Evolutionary conservation across 35 echinoderm and acorn worm genomes (phyloP).

Genomic region (Amphiura filiformis): DNA sequence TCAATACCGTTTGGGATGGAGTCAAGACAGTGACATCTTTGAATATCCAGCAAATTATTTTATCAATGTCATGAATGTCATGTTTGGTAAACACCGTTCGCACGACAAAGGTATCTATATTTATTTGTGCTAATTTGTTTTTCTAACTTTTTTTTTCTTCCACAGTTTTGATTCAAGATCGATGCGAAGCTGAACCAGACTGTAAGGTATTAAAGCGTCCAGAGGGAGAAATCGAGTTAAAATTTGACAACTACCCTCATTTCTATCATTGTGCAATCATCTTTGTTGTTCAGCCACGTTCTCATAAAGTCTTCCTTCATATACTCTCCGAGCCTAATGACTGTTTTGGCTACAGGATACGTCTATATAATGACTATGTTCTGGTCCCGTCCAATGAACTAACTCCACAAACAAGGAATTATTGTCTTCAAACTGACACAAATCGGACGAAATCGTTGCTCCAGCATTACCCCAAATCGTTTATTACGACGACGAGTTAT

Average conservation of each 20-base stretch:
- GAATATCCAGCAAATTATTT: too few relatives aligned
- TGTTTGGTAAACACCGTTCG: too few relatives aligned
- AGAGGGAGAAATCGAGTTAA: background rate
- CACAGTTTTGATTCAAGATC: background rate
- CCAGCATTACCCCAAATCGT: background rate
- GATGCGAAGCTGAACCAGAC: background rate
- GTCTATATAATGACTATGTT: background rate
- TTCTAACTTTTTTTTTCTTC: background rate
- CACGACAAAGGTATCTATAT: too few relatives aligned
- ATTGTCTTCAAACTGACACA: background rate
- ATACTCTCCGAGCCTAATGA: background rate
- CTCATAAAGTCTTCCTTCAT: background rate
- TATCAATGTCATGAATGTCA: too few relatives aligned
- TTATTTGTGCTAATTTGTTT: too few relatives aligned
- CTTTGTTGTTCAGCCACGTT: background rate
- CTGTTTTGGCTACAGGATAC: background rate
- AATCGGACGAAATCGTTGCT: background rate
- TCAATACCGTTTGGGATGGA: too few relatives aligned
- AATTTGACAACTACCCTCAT: background rate
- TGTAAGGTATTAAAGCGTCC: background rate
- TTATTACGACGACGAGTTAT: background rate
- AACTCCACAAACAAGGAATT: background rate
- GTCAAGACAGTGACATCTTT: too few relatives aligned
- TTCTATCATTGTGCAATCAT: background rate
- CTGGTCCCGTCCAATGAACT: background rate